These are phyloP conservation scores for Emmelina monodactyla DNA, from an alignment of 2,888 invertebrate species.

Conservation along the genomic window DNA sequence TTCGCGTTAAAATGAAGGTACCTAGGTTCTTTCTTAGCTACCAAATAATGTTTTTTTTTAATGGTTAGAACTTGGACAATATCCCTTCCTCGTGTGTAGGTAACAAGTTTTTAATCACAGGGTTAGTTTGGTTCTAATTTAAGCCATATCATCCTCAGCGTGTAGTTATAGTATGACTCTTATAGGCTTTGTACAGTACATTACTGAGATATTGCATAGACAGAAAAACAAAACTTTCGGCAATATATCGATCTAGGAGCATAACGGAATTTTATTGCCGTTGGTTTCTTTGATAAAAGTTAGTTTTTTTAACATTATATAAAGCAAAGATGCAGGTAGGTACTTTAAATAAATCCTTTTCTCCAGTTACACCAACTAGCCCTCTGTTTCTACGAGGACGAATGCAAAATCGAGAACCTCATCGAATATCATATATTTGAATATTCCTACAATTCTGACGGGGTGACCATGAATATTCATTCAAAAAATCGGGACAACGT, in stretches of 20 bases:
- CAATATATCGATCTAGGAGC: too few relatives aligned
- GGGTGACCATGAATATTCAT: conserved; percentile 30
- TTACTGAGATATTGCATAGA: too few relatives aligned
- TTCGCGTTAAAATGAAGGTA: too few relatives aligned
- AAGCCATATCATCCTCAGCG: too few relatives aligned
- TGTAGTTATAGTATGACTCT: too few relatives aligned
- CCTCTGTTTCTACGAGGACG: conserved; percentile 44
- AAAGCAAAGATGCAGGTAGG: background rate
- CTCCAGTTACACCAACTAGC: conserved; percentile 40
- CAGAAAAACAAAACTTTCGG: too few relatives aligned
- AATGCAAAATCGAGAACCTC: conserved; percentile 33
- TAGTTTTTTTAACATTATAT: conserved; percentile 3
- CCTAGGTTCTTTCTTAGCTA: too few relatives aligned
- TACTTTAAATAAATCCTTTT: conserved; percentile 3
- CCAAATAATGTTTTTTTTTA: too few relatives aligned
- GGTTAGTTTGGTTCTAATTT: background rate
- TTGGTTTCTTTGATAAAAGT: too few relatives aligned
- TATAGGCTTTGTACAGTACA: too few relatives aligned
- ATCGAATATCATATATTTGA: conserved; percentile 44
- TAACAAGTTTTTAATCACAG: background rate
- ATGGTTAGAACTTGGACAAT: background rate
- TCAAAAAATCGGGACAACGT: conserved; percentile 22
- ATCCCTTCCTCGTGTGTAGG: background rate
- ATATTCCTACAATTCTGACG: conserved; percentile 30
- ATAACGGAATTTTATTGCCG: too few relatives aligned